phyloP scores from a whole-genome alignment of 2,113 vertebrate genomes.

The Malurus alboscapulatus region DNA sequence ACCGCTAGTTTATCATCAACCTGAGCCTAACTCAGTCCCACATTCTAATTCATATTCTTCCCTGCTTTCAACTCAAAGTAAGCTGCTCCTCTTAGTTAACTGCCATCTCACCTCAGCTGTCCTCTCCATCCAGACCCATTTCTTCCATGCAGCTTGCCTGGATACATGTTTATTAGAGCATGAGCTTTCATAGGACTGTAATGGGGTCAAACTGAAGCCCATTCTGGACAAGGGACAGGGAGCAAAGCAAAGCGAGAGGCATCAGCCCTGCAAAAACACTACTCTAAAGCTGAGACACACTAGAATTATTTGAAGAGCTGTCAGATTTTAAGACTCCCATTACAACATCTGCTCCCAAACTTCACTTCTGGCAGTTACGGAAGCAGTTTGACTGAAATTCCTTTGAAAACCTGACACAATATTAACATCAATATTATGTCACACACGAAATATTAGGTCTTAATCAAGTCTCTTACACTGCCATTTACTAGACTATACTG shows the following conservation, averaged over 20 bases:
- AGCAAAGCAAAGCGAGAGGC: not conserved
- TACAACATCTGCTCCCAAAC: constrained; percentile 37
- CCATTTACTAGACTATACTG: not conserved
- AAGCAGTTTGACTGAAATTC: constrained; percentile 6
- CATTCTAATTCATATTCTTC: not conserved
- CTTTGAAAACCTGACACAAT: constrained; percentile 36
- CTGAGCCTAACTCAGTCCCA: not conserved
- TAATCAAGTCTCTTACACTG: not conserved
- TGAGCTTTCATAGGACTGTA: not conserved
- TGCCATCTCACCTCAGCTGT: not conserved
- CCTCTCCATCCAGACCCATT: not conserved
- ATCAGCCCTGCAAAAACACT: not conserved
- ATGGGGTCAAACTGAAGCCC: not conserved
- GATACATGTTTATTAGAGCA: constrained; percentile 19
- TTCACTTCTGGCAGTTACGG: constrained; percentile 20
- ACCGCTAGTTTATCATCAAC: not conserved
- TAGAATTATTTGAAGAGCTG: constrained; percentile 15
- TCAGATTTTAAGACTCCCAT: constrained; percentile 27
- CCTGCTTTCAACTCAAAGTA: not conserved
- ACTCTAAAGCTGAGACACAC: not conserved
- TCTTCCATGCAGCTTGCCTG: not conserved
- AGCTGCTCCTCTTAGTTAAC: not conserved
- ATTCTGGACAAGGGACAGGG: not conserved
- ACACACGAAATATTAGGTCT: not conserved
- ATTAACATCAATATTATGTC: constrained; percentile 18